Evolutionary conservation across 2,797 vertebrate genomes (phyloP).

Genomic region (Valencia hispanica): DNA sequence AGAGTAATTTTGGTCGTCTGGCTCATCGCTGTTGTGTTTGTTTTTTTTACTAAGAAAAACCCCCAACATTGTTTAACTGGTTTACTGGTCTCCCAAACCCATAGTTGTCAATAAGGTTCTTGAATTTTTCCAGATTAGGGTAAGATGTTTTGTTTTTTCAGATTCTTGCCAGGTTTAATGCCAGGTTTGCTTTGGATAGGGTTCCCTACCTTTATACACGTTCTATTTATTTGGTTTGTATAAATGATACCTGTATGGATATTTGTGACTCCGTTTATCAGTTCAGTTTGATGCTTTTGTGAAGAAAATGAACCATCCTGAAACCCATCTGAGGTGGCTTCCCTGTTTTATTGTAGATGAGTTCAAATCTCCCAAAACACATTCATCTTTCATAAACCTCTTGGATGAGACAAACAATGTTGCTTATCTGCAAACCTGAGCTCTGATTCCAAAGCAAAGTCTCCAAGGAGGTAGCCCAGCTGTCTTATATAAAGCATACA

Average conservation of each 20-base stretch:
- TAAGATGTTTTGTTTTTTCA: not conserved
- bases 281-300: not conserved
- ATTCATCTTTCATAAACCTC: not conserved
- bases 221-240: too few relatives aligned
- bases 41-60: too few relatives aligned
- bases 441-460: constrained; percentile 39
- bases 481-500: constrained; percentile 31
- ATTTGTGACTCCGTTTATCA: not conserved
- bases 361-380: not conserved
- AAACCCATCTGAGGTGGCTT: not conserved
- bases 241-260: not conserved
- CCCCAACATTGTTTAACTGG: too few relatives aligned
- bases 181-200: not conserved
- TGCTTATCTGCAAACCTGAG: not conserved
- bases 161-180: too few relatives aligned
- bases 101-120: too few relatives aligned
- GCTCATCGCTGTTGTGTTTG: too few relatives aligned
- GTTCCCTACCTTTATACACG: not conserved
- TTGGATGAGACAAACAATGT: not conserved
- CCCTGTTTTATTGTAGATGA: not conserved
- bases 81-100: too few relatives aligned
- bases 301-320: not conserved
- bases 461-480: constrained; percentile 1
- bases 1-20: too few relatives aligned
- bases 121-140: too few relatives aligned